Conservation (phyloP, 64 coral and sea anemone genomes). For the Actinia equina region DNA sequence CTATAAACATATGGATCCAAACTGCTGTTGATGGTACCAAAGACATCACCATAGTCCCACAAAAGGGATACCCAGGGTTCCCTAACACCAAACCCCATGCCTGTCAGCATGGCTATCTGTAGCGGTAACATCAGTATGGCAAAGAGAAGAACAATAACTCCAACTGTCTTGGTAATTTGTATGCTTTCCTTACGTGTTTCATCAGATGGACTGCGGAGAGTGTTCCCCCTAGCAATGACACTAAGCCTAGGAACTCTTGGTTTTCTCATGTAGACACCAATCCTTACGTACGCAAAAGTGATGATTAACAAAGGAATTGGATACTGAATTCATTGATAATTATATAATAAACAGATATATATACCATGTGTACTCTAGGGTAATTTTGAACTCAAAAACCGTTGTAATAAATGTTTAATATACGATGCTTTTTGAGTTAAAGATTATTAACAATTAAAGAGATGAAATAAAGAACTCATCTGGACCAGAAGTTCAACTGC, state of each 20-base stretch:
- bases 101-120: neutral
- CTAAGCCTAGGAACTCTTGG: neutral
- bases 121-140: neutral
- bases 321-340: conserved; percentile 20
- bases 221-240: neutral
- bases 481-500: too few relatives aligned
- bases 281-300: neutral
- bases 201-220: neutral
- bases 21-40: neutral
- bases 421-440: too few relatives aligned
- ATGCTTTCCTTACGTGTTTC: conserved; percentile 1
- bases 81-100: neutral
- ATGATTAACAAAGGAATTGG: conserved; percentile 10
- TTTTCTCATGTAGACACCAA: neutral
- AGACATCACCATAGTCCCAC: neutral
- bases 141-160: conserved; percentile 8
- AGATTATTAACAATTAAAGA: too few relatives aligned
- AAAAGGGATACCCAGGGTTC: neutral
- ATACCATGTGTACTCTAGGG: too few relatives aligned
- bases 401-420: too few relatives aligned
- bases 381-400: too few relatives aligned
- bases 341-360: too few relatives aligned
- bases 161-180: neutral
- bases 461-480: too few relatives aligned
- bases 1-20: neutral